Base-by-base conservation (phyloP, 2,113 vertebrate species). In the Asarcornis scutulata region DNA sequence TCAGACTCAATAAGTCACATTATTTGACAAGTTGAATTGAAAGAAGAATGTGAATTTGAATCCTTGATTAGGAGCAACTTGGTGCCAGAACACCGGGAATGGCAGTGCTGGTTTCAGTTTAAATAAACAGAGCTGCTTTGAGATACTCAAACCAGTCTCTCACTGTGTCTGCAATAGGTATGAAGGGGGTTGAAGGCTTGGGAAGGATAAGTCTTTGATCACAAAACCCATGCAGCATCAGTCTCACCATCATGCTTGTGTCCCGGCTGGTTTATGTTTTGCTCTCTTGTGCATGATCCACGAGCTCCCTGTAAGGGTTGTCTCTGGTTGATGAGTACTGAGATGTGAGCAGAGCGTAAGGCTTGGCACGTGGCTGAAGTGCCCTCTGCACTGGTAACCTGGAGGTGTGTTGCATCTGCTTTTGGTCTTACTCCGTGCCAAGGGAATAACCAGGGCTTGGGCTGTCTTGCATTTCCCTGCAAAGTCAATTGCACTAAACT, bases 221-320 rank as follows among this genome's bases (percentile, higher is more conserved):
- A 22, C 63, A 64, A 29, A 67, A 32, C 42, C 27, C 7, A 8
- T 36, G 58, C 56, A 59, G 53, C 72, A 23, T 59, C 48, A 52
- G 29, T 46, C 38, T 64, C 22, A 14, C 48, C 29, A 7, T 62
- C 50, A 9, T 4, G 17, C 21, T 53, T 0, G 0, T 27, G 68
- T 81, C 40, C n/a, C 83, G 80, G 20, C 17, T 1, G 1, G 13
- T 31, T 86, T 66, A 6, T 75, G 38, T 69, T 83, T 48, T 89
- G 42, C 58, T 83, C 56, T 83, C 26, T 59, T 82, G 27, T 6
- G 2, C 23, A 6, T 25, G 21, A 69, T 29, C 42, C n/a, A 17
- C 36, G 25, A 78, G 21, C 14, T 34, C 9, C 59, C 7, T 44
- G 0, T 34, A 38, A 66, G 77, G 56, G 7, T 8, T 50, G 31